Evolutionary conservation across 2,113 vertebrate genomes (phyloP), one percentile per base, ranked within the genome.

Genomic region (Rutilus rutilus): DNA sequence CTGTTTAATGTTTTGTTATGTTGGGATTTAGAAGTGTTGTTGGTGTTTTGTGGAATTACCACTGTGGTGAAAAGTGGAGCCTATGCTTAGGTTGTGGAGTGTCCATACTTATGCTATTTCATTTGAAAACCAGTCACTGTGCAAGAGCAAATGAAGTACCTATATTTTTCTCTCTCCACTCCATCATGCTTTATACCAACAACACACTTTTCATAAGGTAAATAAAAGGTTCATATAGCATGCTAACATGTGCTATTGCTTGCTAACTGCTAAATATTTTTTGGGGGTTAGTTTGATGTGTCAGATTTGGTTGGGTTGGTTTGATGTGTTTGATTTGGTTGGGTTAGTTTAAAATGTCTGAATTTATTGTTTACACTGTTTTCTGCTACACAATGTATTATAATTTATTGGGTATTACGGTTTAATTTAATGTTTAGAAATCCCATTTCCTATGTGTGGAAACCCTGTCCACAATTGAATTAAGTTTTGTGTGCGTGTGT

Each of bases 1-100:
- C 69, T 73, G 23, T 45, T n/a, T 6, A 25, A 45, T 74, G 67
- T 74, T 74, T 74, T 42, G 69, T 45, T 74, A 73, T 45, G 23
- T 45, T 74, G 39, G 36, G 39, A 45, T 74, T 74, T 25, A 74
- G 11, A 42, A 71, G 67, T 11, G 67, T 71, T 42, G 69, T 71
- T 71, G 69, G 36, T 42, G 36, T 42, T 73, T 73, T 73, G 36
- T 73, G 69, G 10, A 39, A n/a, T 74, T 65, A n/a, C 39, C 39
- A 15, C 69, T 74, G 5, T 74, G 39, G 67, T 47, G 21, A 47
- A 47, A 23, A 74, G 69, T 73, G 23, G 39, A 47, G 71, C n/a
- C 42, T 47, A 2, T 74, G n/a, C 39, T 74, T 4, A 17, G 71
- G 71, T 27, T 27, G 42, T 47, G 21, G 65, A n/a, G 69, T 14